Evolutionary conservation across 1,140 invertebrate species (phyloP), one percentile per base, ranked within the genome.

Genomic region (Acromyrmex heyeri): DNA sequence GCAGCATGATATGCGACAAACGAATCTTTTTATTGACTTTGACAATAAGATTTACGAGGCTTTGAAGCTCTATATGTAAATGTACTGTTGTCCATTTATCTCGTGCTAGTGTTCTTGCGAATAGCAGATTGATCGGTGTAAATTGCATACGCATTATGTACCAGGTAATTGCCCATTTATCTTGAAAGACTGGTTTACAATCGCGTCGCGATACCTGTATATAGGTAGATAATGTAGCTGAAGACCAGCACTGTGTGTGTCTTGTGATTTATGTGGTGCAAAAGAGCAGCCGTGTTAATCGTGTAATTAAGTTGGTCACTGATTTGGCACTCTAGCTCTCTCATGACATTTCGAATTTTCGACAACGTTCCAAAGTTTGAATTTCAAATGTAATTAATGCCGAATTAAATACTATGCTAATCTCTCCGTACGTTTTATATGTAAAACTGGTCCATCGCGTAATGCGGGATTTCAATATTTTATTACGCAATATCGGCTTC

Each of bases 231-330:
- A 83, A 61, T 72, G 79, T 48, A 61, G 34, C 67, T 24, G 69
- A 83, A 75, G 79, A 75, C 69, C 44, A 57, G 21, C 34, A 18
- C 30, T 70, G 27, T 48, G 55, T 73, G 55, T 73, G 55, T 61
- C 69, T 83, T 75, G 79, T 83, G 79, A 83, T 83, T 83, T 83
- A 83, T 75, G 79, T 83, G 73, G 69, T 83, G 79, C 38, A 83
- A 83, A 83, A 75, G 79, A 83, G 79, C 79, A 73, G 38, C 38
- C 67, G 55, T 72, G 79, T 72, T 82, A 72, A 61, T 82, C 38
- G 67, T 75, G 55, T 83, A 83, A 83, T 83, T 83, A 83, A 83
- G 69, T 75, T 38, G 24, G 55, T 16, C 38, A 50, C 69, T 73
- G 79, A 83, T 75, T 83, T 21, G 79, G 24, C 24, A 24, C 38